phyloP scores from a whole-genome alignment of 2,797 vertebrate genomes.

The Anguilla megastoma region DNA sequence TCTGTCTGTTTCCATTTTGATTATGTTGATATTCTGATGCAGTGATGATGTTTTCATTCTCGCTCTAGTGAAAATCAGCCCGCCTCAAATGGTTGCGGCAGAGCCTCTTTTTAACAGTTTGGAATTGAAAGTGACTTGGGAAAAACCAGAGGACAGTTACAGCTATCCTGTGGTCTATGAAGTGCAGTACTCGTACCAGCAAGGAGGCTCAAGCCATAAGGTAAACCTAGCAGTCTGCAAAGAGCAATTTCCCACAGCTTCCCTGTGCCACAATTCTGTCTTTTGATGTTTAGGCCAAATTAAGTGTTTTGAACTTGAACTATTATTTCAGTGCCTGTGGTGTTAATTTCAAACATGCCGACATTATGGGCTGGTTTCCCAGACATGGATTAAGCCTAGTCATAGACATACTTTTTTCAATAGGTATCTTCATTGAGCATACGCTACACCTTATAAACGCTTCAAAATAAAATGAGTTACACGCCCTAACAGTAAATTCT shows the following conservation, averaged over 20 bases:
- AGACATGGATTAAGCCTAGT: not conserved
- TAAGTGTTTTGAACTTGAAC: not conserved
- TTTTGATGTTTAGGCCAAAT: not conserved
- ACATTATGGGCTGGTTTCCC: not conserved
- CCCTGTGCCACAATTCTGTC: not conserved
- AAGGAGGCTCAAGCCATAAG: not conserved
- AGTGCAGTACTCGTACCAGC: constrained; percentile 11
- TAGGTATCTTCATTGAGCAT: no score
- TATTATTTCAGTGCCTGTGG: not conserved
- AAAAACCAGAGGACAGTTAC: rapidly evolving
- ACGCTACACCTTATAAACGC: no score
- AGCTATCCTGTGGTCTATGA: not conserved
- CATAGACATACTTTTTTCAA: not conserved
- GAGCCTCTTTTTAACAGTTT: not conserved
- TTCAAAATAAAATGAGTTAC: no score
- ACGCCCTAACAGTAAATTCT: no score
- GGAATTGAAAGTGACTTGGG: constrained; percentile 17
- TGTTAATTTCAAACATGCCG: not conserved
- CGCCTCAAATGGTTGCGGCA: not conserved
- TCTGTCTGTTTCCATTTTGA: not conserved
- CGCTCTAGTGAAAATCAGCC: constrained; percentile 4
- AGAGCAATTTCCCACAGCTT: not conserved
- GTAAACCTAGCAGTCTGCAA: not conserved
- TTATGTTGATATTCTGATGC: not conserved
- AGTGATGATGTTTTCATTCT: not conserved